These are phyloP conservation scores for Pterocles orientalis DNA, from an alignment of 2,113 vertebrate genomes.

Conservation along the genomic window DNA sequence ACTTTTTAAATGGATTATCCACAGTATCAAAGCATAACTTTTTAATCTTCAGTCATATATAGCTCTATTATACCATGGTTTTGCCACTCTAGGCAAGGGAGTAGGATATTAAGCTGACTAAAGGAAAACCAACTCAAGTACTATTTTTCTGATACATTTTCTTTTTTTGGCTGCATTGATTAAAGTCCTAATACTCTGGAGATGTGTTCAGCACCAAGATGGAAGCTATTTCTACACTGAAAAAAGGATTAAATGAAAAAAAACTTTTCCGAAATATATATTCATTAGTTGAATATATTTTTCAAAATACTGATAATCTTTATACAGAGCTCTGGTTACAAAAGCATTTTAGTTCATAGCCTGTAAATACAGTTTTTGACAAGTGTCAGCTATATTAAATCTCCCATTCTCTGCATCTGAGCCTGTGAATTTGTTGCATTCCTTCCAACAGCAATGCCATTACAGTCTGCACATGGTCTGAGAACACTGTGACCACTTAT, in stretches of 20 bases:
- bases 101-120: background rate
- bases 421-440: background rate
- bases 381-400: background rate
- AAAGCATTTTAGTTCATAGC: background rate
- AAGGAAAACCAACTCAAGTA: background rate
- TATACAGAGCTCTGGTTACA: background rate
- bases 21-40: background rate
- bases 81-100: background rate
- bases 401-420: background rate
- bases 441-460: background rate
- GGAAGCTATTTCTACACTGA: background rate
- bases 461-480: background rate
- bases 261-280: background rate
- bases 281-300: background rate
- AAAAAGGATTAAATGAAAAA: background rate
- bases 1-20: background rate
- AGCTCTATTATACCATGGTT: background rate
- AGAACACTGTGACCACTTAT: conserved; percentile 82
- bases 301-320: background rate
- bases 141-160: background rate
- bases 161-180: background rate
- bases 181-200: background rate
- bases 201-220: background rate
- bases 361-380: background rate
- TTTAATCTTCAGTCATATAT: background rate